Evolutionary conservation across 2,113 vertebrate genomes (phyloP).

Genomic region (Pteropus alecto): DNA sequence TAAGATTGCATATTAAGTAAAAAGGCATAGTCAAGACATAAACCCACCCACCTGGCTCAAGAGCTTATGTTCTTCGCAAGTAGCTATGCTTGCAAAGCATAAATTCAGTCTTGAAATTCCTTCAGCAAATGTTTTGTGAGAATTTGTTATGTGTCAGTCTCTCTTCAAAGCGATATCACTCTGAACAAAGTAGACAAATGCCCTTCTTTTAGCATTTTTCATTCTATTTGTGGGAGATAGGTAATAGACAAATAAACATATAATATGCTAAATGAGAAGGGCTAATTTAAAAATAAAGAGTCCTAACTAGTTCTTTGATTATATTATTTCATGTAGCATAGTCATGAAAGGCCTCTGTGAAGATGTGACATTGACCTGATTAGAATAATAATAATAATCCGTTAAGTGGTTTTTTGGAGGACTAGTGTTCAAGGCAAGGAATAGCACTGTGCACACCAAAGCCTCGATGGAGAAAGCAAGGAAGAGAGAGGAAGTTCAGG

Average conservation of each 20-base stretch:
- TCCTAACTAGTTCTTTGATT: not conserved
- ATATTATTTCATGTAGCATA: not conserved
- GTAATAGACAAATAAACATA: not conserved
- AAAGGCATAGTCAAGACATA: not conserved
- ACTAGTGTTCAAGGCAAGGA: not conserved
- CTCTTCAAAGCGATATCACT: not conserved
- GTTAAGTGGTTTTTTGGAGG: not conserved
- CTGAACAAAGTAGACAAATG: not conserved
- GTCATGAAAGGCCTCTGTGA: not conserved
- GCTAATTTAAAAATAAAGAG: not conserved
- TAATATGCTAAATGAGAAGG: not conserved
- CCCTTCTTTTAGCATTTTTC: not conserved
- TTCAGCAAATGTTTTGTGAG: not conserved
- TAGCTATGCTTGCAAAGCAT: not conserved
- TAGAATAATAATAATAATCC: not conserved
- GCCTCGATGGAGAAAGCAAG: not conserved
- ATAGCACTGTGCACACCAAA: not conserved
- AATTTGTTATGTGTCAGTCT: not conserved
- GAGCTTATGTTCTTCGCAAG: not conserved
- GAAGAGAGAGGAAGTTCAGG: not conserved
- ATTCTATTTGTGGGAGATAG: not conserved
- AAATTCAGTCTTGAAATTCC: not conserved
- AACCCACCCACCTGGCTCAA: not conserved
- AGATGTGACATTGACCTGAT: not conserved
- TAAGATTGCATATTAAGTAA: not conserved